These are phyloP conservation scores for Julus scanicus DNA, from an alignment of 2,888 invertebrate genomes.

Conservation along the genomic window DNA sequence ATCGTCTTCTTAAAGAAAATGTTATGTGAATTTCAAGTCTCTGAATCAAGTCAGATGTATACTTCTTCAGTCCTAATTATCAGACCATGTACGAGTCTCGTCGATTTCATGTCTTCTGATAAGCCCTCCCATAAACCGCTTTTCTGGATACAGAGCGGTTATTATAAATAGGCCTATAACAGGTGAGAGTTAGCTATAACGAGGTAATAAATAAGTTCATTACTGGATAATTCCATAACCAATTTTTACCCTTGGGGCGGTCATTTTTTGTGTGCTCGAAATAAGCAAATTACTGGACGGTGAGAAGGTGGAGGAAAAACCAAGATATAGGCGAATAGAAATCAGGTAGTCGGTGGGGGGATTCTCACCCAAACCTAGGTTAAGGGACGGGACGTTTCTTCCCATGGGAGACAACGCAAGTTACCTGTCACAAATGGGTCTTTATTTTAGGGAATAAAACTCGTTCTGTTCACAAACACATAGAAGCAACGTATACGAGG, in stretches of 20 bases:
- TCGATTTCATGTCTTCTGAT: background rate
- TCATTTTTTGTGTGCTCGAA: background rate
- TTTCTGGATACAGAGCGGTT: background rate
- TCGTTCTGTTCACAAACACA: constrained; percentile 47
- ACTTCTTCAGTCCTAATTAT: background rate
- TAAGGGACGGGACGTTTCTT: constrained; percentile 11
- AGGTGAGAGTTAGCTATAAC: background rate
- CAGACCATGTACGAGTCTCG: background rate
- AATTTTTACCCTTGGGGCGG: background rate
- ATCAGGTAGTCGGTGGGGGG: constrained; percentile 20
- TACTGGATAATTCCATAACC: constrained; percentile 19
- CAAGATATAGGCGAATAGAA: background rate
- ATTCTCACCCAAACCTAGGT: constrained; percentile 26
- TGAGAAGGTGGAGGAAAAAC: background rate
- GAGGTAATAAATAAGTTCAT: constrained; percentile 19
- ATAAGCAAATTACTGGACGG: background rate
- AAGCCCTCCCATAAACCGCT: background rate
- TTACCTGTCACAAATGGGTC: constrained; percentile 25
- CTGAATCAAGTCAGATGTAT: background rate
- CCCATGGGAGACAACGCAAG: constrained; percentile 40
- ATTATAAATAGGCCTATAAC: background rate
- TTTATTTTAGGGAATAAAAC: constrained; percentile 43
- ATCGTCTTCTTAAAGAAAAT: background rate
- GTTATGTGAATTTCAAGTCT: background rate
- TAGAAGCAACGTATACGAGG: background rate